Conservation (phyloP, 2,113 vertebrate species). For the Apteryx owenii region DNA sequence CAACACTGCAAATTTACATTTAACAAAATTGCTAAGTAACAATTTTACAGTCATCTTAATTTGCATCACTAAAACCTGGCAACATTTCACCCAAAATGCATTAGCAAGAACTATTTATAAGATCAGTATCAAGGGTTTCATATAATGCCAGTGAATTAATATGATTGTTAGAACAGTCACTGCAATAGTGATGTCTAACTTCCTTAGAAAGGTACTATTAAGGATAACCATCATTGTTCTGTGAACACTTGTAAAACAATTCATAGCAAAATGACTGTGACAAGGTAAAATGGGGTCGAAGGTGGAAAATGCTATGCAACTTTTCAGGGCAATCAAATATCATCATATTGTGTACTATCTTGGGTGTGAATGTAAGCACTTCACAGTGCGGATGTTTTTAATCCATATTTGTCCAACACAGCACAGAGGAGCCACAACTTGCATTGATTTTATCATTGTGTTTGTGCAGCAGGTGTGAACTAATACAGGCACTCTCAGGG, state of each 20-base stretch:
- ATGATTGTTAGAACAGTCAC: conserved; percentile 51
- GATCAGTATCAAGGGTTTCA: conserved; percentile 70
- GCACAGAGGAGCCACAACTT: background rate
- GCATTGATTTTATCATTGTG: conserved; percentile 30
- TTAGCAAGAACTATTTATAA: conserved; percentile 78
- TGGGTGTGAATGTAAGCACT: background rate
- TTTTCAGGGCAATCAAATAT: background rate
- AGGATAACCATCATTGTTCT: background rate
- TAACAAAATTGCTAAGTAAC: conserved; percentile 79
- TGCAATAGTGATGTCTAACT: conserved; percentile 29
- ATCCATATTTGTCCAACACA: conserved; percentile 26
- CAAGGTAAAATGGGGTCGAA: background rate
- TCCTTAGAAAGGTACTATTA: conserved; percentile 19
- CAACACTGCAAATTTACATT: conserved; percentile 77
- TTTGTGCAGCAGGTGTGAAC: conserved; percentile 23
- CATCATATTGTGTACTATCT: background rate
- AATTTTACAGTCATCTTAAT: conserved; percentile 83
- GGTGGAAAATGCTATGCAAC: background rate
- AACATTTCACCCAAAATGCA: conserved; percentile 77
- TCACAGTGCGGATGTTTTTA: conserved; percentile 9
- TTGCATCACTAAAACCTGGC: conserved; percentile 81
- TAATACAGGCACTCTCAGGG: background rate
- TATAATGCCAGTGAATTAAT: conserved; percentile 66
- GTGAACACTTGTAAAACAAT: background rate
- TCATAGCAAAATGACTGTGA: background rate